A percentile compares a stretch with the other conserved stretches of the same genome.
Evolutionary conservation across 1,140 invertebrate species (phyloP).

Genomic region (Schmidtea mediterranea): DNA sequence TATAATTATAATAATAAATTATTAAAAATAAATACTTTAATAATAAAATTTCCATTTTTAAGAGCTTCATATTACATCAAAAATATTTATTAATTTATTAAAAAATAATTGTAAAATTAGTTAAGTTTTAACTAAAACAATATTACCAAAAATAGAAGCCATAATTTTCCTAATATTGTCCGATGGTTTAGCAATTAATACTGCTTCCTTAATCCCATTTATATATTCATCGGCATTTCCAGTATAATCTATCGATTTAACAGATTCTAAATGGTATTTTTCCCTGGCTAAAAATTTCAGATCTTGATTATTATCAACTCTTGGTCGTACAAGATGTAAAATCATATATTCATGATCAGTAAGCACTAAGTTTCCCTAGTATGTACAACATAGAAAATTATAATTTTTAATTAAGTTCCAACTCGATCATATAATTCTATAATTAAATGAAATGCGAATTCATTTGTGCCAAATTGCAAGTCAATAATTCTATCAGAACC

Average conservation of each 20-base stretch:
- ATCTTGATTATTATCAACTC: conserved; percentile 43
- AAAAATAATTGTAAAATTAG: background rate
- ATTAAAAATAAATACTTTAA: too few species aligned
- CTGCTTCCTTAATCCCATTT: too few species aligned
- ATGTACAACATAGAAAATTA: conserved; percentile 4
- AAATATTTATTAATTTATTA: too few species aligned
- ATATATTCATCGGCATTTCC: too few species aligned
- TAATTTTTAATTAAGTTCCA: too few species aligned
- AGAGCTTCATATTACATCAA: too few species aligned
- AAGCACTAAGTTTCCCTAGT: conserved; percentile 62
- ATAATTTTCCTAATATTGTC: background rate
- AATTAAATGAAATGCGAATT: conserved; percentile 79
- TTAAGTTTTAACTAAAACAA: too few species aligned
- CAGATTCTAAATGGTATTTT: conserved; percentile 53
- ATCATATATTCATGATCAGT: conserved; percentile 71
- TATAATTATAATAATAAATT: too few species aligned
- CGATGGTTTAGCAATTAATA: too few species aligned
- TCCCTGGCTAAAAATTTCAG: conserved; percentile 48
- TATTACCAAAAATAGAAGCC: background rate
- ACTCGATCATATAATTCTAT: conserved; percentile 71
- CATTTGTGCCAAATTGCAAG: conserved; percentile 36
- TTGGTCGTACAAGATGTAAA: conserved; percentile 64
- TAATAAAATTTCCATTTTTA: too few species aligned
- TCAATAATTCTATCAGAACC: conserved; percentile 34
- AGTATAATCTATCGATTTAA: conserved; percentile 25